A percentile compares a stretch with the other conserved stretches of the same genome.
Evolutionary conservation across 2,113 vertebrate genomes (phyloP).

Genomic region (Alaudala cheleensis): DNA sequence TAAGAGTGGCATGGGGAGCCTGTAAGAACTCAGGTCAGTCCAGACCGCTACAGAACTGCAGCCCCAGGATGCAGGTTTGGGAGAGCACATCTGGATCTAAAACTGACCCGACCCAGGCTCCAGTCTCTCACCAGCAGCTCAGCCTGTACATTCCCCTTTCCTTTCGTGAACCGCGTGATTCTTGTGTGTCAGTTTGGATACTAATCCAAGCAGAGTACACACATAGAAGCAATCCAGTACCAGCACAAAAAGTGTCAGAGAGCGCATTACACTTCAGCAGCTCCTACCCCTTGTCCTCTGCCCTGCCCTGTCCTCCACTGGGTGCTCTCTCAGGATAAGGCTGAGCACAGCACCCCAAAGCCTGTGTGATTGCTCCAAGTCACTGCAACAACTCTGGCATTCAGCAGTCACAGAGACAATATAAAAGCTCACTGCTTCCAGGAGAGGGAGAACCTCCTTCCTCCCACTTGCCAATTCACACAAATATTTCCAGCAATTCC

Average conservation of each 20-base stretch:
- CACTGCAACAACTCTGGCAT: background rate
- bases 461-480: background rate
- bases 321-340: background rate
- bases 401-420: background rate
- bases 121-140: background rate
- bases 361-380: background rate
- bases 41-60: background rate
- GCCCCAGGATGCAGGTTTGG: background rate
- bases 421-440: background rate
- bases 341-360: background rate
- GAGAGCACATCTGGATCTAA: background rate
- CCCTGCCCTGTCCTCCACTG: fast-evolving
- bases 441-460: background rate
- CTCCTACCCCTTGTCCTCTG: background rate
- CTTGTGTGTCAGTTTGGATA: background rate
- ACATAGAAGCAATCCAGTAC: background rate
- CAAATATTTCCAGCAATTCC: background rate
- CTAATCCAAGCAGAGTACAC: background rate
- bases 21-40: background rate
- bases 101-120: background rate
- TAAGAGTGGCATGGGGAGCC: fast-evolving
- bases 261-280: background rate
- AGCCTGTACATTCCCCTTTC: background rate
- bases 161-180: fast-evolving
- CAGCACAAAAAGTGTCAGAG: background rate